Conservation (phyloP, 2,113 vertebrate species). For the rat (Rattus norvegicus) region GRCr8 NC_086026.1:21952001-21952500, state of each 20-base stretch:
- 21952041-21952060: constrained; percentile 77
- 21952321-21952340: neutral
- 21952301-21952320: neutral
- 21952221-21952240: neutral
- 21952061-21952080: constrained; percentile 70
- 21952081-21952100: constrained; percentile 82
- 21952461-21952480: neutral
- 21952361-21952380: neutral
- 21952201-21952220: neutral
- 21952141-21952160: constrained; percentile 77
- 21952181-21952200: neutral
- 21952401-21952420: neutral
- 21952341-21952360: neutral
- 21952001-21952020: constrained; percentile 78
- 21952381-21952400: neutral
- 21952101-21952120: constrained; percentile 53
- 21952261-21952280: neutral
- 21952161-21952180: neutral
- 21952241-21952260: neutral
- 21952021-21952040: constrained; percentile 79
- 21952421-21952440: constrained; percentile 5
- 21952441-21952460: neutral
- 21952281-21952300: neutral
- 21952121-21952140: constrained; percentile 67
- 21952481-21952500: neutral